phyloP scores from a whole-genome alignment of 2,113 vertebrate genomes.

The Coturnix japonica region DNA sequence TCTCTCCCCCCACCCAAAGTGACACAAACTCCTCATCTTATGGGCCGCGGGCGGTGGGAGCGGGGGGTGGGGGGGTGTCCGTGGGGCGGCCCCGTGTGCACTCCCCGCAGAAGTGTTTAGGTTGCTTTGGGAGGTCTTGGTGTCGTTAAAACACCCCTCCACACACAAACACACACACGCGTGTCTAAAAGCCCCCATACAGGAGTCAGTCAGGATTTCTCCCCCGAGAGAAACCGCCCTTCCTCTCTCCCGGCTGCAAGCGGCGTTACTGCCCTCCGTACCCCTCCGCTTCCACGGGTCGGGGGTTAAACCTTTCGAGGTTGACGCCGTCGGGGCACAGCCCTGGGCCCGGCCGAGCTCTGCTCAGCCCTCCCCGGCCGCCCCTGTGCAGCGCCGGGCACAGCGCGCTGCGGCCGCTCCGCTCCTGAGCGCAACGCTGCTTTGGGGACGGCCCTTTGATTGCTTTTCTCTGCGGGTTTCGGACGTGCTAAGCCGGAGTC shows the following conservation, averaged over 20 bases:
- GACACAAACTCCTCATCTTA: background rate
- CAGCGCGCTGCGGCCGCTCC: background rate
- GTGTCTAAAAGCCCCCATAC: background rate
- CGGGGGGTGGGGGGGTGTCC: no score
- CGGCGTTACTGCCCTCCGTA: background rate
- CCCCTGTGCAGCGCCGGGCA: no score
- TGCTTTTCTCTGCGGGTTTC: background rate
- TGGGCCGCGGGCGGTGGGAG: no score
- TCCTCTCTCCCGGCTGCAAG: background rate
- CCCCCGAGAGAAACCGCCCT: background rate
- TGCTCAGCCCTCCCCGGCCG: background rate
- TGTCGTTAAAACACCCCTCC: background rate
- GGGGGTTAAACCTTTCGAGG: background rate
- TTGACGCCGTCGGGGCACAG: background rate
- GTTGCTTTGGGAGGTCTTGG: background rate
- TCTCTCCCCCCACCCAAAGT: background rate
- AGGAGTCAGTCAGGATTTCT: background rate
- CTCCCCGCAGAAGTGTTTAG: background rate
- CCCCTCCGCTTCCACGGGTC: background rate
- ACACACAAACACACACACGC: no score
- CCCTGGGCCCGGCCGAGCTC: no score
- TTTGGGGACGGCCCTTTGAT: background rate
- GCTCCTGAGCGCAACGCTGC: background rate
- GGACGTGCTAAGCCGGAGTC: background rate
- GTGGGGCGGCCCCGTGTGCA: background rate